Evolutionary conservation across 2,888 invertebrate species (phyloP), one percentile per base, ranked within the genome.

Genomic region (Eurytoma californica): DNA sequence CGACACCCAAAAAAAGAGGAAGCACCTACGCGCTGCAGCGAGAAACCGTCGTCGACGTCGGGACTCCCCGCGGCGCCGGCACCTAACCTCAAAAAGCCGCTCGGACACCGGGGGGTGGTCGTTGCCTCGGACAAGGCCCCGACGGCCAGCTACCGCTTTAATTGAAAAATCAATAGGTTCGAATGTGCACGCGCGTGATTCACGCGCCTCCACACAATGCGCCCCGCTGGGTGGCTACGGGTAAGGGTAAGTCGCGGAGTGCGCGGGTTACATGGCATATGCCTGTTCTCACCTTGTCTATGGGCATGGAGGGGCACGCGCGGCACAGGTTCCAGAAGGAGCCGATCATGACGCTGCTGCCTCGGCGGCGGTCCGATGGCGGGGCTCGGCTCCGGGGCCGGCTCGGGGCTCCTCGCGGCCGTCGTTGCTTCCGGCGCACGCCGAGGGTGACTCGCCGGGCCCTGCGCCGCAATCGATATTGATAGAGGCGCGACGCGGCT

Each of bases 281-380:
- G n/a, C 13, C 24, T 24, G 24, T 24, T 16, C 92, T 93, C 92
- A 97, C 97, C 97, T 97, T 97, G 93, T 97, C 97, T 91, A 97
- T 95, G 92, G 97, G 97, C 96, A 97, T 96, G 92, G 97, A 96
- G 91, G 97, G 97, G 93, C 97, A 97, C 93, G 97, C 96, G 92
- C 97, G 95, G 93, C 97, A 97, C 93, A 97, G 93, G 93, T 97
- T 97, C 97, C 97, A 97, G 93, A 97, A 97, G 93, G 97, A 97
- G 92, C 97, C 97, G 94, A 97, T 97, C 97, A 97, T 97, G 93
- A 93, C 93, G 92, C 61, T 86, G 84, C 88, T 84, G 84, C 67
- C 60, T n/a, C 49, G 55, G 67, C 58, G 28, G 51, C 53, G 82
- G 72, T 80, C 79, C 70, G 82, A 83, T 69, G 84, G 82, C 83